These are phyloP conservation scores for Falco punctatus DNA, from an alignment of 2,113 vertebrate genomes.

Conservation along the genomic window DNA sequence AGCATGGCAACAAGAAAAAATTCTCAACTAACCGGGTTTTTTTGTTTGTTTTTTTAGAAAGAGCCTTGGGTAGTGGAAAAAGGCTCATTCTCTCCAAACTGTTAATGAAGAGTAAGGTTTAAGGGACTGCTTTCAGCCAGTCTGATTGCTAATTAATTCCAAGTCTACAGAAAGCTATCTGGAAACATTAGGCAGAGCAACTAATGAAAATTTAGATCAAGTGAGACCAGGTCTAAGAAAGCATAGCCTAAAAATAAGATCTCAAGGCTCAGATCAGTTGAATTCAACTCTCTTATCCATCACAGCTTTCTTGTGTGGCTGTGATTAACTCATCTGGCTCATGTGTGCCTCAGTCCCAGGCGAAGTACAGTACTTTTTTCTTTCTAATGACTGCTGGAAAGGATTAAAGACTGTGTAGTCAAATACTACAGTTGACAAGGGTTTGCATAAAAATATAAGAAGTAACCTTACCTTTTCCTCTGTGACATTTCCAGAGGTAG, in stretches of 20 bases:
- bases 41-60: not conserved
- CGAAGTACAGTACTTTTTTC: not conserved
- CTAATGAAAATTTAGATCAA: not conserved
- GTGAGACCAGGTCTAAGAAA: not conserved
- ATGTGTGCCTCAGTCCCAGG: not conserved
- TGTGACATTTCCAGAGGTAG: constrained; percentile 81
- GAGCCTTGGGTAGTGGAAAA: not conserved
- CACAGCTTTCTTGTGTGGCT: not conserved
- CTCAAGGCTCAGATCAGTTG: not conserved
- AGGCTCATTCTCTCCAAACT: not conserved
- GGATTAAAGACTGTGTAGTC: not conserved
- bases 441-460: not conserved
- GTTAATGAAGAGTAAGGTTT: not conserved
- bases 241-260: not conserved
- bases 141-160: not conserved
- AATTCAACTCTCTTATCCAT: not conserved
- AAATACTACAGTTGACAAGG: not conserved
- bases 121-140: not conserved
- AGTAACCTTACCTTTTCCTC: constrained; percentile 83
- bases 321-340: not conserved
- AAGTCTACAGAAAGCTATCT: not conserved
- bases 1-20: not conserved
- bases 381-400: not conserved
- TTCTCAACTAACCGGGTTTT: not conserved
- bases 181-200: not conserved